A percentile compares a stretch with the other conserved stretches of the same genome.
These are phyloP conservation scores for Phataginus tetradactyla DNA, from an alignment of 2,797 vertebrate species.

Conservation along the genomic window DNA sequence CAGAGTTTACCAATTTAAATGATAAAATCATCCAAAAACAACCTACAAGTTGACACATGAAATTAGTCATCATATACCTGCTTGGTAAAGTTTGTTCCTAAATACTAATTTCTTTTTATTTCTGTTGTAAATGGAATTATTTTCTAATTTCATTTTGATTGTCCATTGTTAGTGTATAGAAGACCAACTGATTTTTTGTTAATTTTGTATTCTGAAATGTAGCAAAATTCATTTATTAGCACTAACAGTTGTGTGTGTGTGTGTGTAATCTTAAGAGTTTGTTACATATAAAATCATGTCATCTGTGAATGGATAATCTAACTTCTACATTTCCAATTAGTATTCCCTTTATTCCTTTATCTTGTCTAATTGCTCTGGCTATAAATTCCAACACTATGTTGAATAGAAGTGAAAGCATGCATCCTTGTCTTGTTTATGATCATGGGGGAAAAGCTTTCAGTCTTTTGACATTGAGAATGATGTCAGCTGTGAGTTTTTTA, in stretches of 20 bases:
- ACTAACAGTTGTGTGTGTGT: background rate
- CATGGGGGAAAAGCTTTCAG: background rate
- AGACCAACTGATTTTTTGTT: background rate
- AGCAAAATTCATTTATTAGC: background rate
- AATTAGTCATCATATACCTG: background rate
- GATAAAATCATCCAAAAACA: background rate
- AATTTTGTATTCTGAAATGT: background rate
- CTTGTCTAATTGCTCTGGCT: background rate
- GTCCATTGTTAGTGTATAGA: background rate
- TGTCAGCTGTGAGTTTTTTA: background rate
- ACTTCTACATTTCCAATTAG: background rate
- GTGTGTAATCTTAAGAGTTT: background rate
- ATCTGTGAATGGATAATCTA: background rate
- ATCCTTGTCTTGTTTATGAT: background rate
- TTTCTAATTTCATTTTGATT: background rate
- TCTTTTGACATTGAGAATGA: background rate
- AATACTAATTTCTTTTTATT: background rate
- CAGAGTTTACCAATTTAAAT: no score
- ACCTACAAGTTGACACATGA: background rate
- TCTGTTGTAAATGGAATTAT: background rate
- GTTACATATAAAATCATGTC: background rate
- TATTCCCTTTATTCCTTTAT: background rate
- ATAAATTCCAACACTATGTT: background rate
- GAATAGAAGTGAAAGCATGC: background rate
- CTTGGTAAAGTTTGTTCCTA: background rate